phyloP scores from a whole-genome alignment of 2,113 vertebrate genomes.

The sheep (Ovis aries) region DNA sequence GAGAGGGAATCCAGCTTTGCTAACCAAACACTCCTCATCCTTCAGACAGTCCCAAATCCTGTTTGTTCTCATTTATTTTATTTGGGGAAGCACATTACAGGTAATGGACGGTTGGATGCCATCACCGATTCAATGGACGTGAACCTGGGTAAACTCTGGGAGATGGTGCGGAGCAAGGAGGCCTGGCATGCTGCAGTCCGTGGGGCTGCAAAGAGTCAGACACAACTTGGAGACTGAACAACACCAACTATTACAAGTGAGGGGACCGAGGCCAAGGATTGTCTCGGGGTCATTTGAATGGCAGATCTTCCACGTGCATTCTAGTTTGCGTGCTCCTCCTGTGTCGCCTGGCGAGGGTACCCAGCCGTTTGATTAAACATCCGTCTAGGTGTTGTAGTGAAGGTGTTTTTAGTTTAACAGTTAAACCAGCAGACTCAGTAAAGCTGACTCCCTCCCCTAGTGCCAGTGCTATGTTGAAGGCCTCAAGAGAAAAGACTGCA shows the following conservation, averaged over 20 bases:
- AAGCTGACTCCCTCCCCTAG: too few species aligned
- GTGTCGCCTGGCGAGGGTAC: too few species aligned
- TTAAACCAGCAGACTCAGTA: background rate
- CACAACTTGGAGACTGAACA: accelerated
- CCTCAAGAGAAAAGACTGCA: background rate
- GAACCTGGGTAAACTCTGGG: background rate
- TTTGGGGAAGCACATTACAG: background rate
- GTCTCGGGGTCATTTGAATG: background rate
- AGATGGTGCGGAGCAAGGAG: background rate
- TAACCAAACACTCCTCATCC: background rate
- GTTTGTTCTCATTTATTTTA: background rate
- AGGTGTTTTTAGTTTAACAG: background rate
- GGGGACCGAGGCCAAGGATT: background rate
- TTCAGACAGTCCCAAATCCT: background rate
- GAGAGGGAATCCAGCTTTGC: background rate
- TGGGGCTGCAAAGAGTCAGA: background rate
- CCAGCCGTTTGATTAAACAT: background rate
- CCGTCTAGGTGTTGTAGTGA: background rate
- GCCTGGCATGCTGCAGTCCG: background rate
- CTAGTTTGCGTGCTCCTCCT: background rate
- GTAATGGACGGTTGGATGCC: background rate
- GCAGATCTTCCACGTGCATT: background rate
- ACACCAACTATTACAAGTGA: background rate
- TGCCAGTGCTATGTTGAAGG: background rate
- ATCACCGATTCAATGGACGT: accelerated